Conservation (phyloP, 2,113 vertebrate species). For the Archilochus colubris region DNA sequence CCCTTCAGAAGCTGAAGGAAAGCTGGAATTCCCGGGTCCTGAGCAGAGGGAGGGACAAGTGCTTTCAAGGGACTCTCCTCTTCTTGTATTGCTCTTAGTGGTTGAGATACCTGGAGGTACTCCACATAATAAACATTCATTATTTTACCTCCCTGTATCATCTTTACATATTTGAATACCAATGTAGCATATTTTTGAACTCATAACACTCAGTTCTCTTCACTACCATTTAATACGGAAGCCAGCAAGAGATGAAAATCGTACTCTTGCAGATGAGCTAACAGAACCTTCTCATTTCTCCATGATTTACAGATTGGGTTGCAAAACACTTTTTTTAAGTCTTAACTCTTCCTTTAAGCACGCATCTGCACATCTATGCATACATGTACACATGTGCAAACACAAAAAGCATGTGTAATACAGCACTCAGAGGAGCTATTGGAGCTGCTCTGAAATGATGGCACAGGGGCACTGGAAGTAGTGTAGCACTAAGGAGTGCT, state of each 20-base stretch:
- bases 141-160: not conserved
- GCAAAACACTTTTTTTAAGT: not conserved
- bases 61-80: not conserved
- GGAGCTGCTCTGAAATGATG: not conserved
- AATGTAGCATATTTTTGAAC: not conserved
- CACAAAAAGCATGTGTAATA: not conserved
- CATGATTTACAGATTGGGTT: not conserved
- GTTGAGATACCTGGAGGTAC: not conserved
- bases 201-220: not conserved
- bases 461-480: not conserved
- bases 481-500: not conserved
- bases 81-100: not conserved
- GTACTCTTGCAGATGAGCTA: not conserved
- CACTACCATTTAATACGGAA: not conserved
- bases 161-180: not conserved
- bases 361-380: too few species aligned
- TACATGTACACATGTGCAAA: not conserved
- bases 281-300: not conserved
- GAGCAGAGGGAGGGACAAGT: not conserved
- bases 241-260: not conserved
- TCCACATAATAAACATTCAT: not conserved
- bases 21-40: not conserved
- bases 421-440: not conserved
- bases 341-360: not conserved
- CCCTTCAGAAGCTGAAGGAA: not conserved